Percentiles rank a stretch among this genome's conserved stretches.
phyloP scores from a whole-genome alignment of 2,888 invertebrate genomes.

The Operophtera brumata region DNA sequence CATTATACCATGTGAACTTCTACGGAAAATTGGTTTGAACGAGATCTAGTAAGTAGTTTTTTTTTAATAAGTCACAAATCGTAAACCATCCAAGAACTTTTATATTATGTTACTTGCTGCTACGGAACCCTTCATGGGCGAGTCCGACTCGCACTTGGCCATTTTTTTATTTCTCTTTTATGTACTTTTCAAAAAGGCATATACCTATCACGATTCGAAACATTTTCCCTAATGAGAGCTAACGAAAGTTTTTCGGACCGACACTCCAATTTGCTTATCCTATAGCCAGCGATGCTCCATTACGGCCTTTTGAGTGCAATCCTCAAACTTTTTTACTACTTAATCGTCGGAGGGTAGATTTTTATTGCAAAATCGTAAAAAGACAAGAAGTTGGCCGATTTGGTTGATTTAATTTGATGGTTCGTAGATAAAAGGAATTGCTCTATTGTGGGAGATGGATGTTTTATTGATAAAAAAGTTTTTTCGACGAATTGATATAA shows the following conservation, averaged over 20 bases:
- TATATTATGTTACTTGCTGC: too few species aligned
- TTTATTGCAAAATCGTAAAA: constrained; percentile 38
- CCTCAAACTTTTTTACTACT: constrained; percentile 38
- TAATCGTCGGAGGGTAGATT: constrained; percentile 34
- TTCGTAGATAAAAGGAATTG: constrained; percentile 43
- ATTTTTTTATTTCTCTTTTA: too few species aligned
- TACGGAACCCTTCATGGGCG: too few species aligned
- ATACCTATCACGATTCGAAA: constrained; percentile 1
- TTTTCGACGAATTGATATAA: neutral
- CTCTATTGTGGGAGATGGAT: constrained; percentile 5
- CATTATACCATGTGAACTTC: too few species aligned
- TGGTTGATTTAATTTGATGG: constrained; percentile 47
- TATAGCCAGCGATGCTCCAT: constrained; percentile 5
- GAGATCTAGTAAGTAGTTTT: too few species aligned
- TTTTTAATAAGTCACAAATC: too few species aligned
- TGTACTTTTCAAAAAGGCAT: neutral
- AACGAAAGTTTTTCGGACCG: constrained; percentile 6
- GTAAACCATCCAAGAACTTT: too few species aligned
- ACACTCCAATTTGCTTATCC: constrained; percentile 11
- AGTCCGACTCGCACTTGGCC: too few species aligned
- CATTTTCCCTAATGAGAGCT: constrained; percentile 4
- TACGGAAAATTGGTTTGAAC: too few species aligned
- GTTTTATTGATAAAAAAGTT: constrained; percentile 1
- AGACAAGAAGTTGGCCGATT: constrained; percentile 37
- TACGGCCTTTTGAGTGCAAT: constrained; percentile 21